Conservation (phyloP, 2,113 vertebrate species). For the Hippocampus abdominalis region DNA sequence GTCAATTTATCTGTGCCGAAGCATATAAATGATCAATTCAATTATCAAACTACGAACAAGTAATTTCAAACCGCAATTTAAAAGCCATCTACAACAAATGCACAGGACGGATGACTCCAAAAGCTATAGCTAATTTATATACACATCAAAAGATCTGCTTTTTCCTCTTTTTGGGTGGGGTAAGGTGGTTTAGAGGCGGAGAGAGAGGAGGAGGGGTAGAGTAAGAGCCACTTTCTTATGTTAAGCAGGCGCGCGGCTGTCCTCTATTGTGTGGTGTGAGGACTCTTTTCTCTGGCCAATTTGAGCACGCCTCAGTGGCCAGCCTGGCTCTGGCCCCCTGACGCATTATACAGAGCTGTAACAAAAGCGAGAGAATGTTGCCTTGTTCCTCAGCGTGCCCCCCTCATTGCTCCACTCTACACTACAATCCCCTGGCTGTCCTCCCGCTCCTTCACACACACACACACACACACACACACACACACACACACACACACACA, state of each 20-base stretch:
- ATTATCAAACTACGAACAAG: not conserved
- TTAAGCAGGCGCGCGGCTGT: constrained; percentile 73
- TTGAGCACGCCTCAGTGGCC: constrained; percentile 72
- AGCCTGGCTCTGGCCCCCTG: constrained; percentile 64
- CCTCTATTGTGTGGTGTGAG: constrained; percentile 72
- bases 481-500: not conserved
- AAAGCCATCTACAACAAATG: not conserved
- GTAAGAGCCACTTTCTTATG: constrained; percentile 74
- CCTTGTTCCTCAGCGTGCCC: constrained; percentile 55
- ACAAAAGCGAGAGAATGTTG: constrained; percentile 74
- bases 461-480: constrained; percentile 8
- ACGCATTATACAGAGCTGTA: constrained; percentile 69
- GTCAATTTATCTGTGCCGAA: not conserved
- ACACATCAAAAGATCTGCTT: constrained; percentile 11
- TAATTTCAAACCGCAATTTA: not conserved
- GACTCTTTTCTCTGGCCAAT: constrained; percentile 75
- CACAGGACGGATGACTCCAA: not conserved
- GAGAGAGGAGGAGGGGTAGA: constrained; percentile 41
- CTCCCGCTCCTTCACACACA: constrained; percentile 60
- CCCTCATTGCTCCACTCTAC: constrained; percentile 68
- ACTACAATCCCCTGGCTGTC: constrained; percentile 55
- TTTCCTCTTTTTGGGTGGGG: constrained; percentile 15
- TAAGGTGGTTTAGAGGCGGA: constrained; percentile 37
- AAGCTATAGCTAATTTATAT: not conserved
- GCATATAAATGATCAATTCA: not conserved